Evolutionary conservation across 37 sponge, comb jelly and placozoan species (phyloP).

Genomic region (Cliona cf. orientalis): DNA sequence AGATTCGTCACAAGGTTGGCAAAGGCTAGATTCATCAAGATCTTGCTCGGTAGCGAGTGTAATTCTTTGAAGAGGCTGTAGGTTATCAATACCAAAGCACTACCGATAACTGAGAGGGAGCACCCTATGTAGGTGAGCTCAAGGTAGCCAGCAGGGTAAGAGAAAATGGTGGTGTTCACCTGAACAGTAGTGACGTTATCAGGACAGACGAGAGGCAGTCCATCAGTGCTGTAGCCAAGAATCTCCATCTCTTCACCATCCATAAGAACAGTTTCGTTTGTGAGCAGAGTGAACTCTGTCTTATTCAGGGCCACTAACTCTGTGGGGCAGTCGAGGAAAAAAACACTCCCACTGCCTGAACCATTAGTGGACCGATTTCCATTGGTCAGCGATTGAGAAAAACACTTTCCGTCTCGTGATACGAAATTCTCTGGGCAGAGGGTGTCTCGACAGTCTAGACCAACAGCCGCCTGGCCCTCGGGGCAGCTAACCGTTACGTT

Average conservation of each 20-base stretch:
- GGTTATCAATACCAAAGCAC: conserved; percentile 40
- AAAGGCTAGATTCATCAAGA: conserved; percentile 49
- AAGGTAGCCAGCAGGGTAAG: conserved; percentile 6
- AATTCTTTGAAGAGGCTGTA: conserved; percentile 62
- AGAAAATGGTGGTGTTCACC: no score
- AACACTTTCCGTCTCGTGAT: background rate
- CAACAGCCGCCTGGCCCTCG: background rate
- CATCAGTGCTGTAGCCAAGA: background rate
- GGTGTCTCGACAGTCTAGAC: conserved; percentile 1
- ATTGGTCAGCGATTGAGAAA: no score
- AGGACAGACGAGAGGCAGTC: background rate
- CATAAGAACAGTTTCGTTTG: conserved; percentile 18
- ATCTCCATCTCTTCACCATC: background rate
- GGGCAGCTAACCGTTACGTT: background rate
- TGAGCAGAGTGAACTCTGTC: conserved; percentile 15
- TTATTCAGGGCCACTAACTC: conserved; percentile 15
- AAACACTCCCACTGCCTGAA: no score
- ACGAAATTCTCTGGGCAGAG: conserved; percentile 11
- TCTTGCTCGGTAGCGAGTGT: conserved; percentile 38
- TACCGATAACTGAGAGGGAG: conserved; percentile 53
- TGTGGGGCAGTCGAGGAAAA: background rate
- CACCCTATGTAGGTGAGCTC: conserved; percentile 54
- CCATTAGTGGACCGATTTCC: background rate
- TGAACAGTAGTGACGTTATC: conserved; percentile 3
- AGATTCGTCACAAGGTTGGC: conserved; percentile 39